These are phyloP conservation scores for Geococcyx californianus DNA, from an alignment of 2,113 vertebrate genomes.

Conservation along the genomic window DNA sequence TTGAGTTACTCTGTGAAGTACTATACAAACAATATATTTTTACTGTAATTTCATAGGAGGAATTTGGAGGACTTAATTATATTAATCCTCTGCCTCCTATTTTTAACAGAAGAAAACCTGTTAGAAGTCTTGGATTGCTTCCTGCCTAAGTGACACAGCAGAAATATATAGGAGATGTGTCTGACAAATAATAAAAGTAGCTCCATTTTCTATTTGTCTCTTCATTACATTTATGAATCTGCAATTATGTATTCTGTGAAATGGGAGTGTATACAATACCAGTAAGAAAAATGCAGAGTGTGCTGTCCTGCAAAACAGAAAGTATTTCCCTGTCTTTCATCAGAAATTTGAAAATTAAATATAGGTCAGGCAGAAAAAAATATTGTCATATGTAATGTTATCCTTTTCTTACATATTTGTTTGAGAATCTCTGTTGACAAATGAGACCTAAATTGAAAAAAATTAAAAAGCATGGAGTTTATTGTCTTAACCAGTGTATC, in stretches of 20 bases:
- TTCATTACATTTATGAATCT: background rate
- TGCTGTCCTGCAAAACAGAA: background rate
- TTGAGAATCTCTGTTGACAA: background rate
- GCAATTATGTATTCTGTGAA: background rate
- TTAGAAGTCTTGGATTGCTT: background rate
- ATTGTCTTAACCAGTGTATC: background rate
- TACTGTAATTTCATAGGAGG: background rate
- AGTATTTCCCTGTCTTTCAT: background rate
- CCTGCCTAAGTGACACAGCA: background rate
- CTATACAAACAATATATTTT: background rate
- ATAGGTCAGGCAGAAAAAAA: background rate
- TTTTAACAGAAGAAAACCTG: background rate
- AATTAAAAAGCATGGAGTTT: background rate
- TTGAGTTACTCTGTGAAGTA: background rate
- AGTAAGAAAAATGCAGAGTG: background rate
- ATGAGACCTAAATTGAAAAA: background rate
- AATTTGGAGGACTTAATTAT: background rate
- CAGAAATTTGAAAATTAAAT: background rate
- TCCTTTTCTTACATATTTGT: background rate
- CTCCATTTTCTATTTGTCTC: background rate
- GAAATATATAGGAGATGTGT: background rate
- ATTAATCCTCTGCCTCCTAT: background rate
- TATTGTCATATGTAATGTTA: background rate
- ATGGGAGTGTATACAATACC: background rate
- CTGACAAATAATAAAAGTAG: background rate